Percentiles rank a stretch among this genome's conserved stretches.
phyloP scores from a whole-genome alignment of 2,113 vertebrate genomes.

The Coracopsis vasa region DNA sequence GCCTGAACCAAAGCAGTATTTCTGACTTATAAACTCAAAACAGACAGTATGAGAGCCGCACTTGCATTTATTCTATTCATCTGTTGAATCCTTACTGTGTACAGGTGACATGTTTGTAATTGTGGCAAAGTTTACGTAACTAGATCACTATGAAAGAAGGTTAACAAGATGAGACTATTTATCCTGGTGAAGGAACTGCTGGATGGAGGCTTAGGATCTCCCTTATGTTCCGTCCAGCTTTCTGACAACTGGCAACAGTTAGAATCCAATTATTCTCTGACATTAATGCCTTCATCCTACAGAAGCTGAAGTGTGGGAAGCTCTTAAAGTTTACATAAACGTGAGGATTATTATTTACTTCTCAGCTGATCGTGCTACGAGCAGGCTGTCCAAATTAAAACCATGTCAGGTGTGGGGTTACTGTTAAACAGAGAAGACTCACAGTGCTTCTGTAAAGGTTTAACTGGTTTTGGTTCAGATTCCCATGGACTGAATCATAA shows the following conservation, averaged over 20 bases:
- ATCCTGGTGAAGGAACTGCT: slow-evolving; percentile 32
- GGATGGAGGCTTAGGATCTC: slow-evolving; percentile 46
- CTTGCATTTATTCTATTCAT: neutral
- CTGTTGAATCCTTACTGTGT: neutral
- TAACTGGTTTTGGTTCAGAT: neutral
- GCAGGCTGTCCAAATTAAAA: neutral
- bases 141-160: slow-evolving; percentile 49
- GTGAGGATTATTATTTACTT: slow-evolving; percentile 38
- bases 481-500: neutral
- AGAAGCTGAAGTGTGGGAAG: slow-evolving; percentile 61
- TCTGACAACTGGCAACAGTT: slow-evolving; percentile 36
- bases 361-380: neutral
- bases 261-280: slow-evolving; percentile 69
- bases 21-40: neutral
- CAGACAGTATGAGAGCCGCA: neutral
- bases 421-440: neutral
- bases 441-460: neutral
- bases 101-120: neutral
- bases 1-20: neutral
- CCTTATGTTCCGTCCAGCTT: slow-evolving; percentile 48
- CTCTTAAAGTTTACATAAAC: slow-evolving; percentile 68
- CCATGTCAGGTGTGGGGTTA: neutral
- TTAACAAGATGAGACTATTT: slow-evolving; percentile 62
- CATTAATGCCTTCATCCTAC: slow-evolving; percentile 64
- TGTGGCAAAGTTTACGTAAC: slow-evolving; percentile 58